Conservation (phyloP, 2,113 vertebrate species). For the Accipiter virgatus region DNA sequence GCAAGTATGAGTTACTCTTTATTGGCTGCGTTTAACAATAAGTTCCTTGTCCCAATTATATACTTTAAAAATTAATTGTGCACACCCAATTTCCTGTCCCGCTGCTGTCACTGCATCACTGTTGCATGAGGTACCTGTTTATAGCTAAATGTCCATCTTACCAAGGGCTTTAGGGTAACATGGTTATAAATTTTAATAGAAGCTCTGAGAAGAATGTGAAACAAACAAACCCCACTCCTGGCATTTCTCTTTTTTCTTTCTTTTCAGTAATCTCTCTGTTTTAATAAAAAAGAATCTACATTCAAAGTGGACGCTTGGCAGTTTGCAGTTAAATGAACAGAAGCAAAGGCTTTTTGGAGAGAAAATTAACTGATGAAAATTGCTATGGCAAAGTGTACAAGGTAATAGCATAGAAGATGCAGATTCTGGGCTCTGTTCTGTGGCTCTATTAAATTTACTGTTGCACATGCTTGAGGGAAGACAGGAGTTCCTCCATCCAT, state of each 20-base stretch:
- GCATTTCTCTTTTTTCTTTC: not conserved
- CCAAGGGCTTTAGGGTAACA: not conserved
- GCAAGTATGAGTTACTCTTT: not conserved
- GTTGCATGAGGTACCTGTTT: not conserved
- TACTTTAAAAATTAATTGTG: constrained; percentile 29
- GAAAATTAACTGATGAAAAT: not conserved
- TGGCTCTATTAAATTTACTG: not conserved
- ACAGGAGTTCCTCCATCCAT: not conserved
- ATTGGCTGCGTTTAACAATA: not conserved
- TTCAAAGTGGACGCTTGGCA: not conserved
- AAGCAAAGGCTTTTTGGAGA: not conserved
- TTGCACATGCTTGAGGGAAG: not conserved
- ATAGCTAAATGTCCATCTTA: not conserved
- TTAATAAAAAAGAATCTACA: not conserved
- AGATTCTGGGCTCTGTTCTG: not conserved
- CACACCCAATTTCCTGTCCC: not conserved
- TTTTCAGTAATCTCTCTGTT: not conserved
- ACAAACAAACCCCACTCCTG: not conserved
- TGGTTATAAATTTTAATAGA: not conserved
- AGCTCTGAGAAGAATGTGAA: not conserved
- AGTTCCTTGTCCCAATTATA: not conserved
- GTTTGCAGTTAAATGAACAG: not conserved
- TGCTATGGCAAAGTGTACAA: not conserved
- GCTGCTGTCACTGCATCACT: not conserved
- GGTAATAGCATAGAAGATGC: not conserved